Evolutionary conservation across 92 coral and sea anemone species (phyloP), one percentile per base, ranked within the genome.

Genomic region (Zoanthus gigantus): DNA sequence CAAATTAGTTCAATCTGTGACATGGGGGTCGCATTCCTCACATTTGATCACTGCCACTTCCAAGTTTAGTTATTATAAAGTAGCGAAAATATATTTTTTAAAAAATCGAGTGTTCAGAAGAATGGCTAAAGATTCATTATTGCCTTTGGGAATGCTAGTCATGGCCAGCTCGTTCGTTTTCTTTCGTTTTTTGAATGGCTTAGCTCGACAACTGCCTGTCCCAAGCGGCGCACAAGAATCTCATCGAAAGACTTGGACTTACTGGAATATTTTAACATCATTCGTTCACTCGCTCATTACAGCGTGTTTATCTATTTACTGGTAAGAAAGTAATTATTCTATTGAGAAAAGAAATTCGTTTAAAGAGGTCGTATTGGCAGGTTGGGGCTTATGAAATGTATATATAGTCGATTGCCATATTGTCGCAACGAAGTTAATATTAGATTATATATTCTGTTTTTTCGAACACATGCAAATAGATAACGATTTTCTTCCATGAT

Each of bases 171-270:
- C 85, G 17, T 81, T 81, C 32, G 46, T 81, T 45, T 81, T 81
- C 46, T 81, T 81, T 81, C 85, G 85, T 47, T 13, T 66, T 5
- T 32, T 81, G 74, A 66, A 28, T 66, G 34, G 44, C 45, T 66
- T 81, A 74, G 85, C 47, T 66, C 74, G 60, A 1, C 30, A 14
- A 50, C 46, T 66, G 42, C 60, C 85, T 9, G 75, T 81, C 44
- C 85, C 85, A 23, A 12, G 14, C 30, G 46, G 61, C 57, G 85
- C 85, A 29, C 75, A 81, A 66, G 74, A 67, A 68, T 44, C 75
- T 18, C 85, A 46, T 14, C 74, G 85, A 46, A 81, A 65, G 28
- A 81, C 85, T 46, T 81, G 85, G 85, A 81, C 75, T 9, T 81
- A 81, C 29, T 66, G 85, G 85, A 81, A 81, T 5, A 81, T 66